These are phyloP conservation scores for Theodoxus fluviatilis DNA, from an alignment of 2,888 invertebrate genomes.

Conservation along the genomic window DNA sequence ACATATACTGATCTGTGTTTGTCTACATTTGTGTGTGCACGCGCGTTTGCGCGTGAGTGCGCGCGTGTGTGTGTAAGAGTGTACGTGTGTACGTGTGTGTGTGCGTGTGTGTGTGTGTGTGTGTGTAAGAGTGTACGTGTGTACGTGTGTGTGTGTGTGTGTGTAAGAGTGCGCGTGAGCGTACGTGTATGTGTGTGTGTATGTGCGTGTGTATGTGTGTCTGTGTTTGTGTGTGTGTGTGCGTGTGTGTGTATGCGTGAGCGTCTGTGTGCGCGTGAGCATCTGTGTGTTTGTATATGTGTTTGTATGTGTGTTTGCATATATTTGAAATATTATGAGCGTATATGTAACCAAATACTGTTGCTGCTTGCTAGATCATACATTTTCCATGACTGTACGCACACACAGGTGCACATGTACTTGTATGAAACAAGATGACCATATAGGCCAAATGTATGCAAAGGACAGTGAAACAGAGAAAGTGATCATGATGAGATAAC, in stretches of 20 bases:
- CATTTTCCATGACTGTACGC: too few relatives aligned
- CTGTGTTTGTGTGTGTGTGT: neutral
- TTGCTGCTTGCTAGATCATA: too few relatives aligned
- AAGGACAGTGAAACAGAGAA: too few relatives aligned
- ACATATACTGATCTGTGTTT: neutral
- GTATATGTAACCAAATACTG: too few relatives aligned
- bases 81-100: neutral
- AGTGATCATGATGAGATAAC: too few relatives aligned
- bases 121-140: neutral
- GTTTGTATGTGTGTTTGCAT: neutral
- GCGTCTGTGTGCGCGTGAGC: too few relatives aligned
- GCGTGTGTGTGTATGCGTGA: neutral
- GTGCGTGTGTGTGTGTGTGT: neutral
- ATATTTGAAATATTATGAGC: neutral
- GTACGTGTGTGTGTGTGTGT: conserved; percentile 13
- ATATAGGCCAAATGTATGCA: too few relatives aligned
- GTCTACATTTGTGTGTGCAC: neutral
- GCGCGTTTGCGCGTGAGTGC: neutral
- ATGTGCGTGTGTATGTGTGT: neutral
- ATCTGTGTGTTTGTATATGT: neutral
- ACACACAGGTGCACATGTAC: too few relatives aligned
- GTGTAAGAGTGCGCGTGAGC: neutral
- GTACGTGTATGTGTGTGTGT: neutral
- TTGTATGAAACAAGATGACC: too few relatives aligned
- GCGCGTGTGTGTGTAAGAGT: neutral